Evolutionary conservation across 2,888 invertebrate genomes (phyloP).

Genomic region (Tanytarsus gracilentus): DNA sequence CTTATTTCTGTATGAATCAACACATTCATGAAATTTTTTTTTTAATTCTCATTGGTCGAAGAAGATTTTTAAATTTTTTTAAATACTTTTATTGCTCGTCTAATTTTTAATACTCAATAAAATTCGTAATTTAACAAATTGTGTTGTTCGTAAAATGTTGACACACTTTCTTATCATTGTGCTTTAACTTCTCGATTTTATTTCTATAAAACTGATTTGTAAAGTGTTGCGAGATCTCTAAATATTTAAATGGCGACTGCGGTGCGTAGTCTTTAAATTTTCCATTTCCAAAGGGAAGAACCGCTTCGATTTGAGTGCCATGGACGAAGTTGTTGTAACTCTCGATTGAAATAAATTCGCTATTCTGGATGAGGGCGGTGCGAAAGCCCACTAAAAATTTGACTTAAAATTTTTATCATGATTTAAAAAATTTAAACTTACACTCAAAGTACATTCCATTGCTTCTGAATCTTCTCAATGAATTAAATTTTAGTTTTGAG

Average conservation of each 20-base stretch:
- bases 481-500: slow-evolving; percentile 44
- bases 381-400: slow-evolving; percentile 49
- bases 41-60: no score
- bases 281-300: slow-evolving; percentile 38
- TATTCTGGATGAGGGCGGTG: slow-evolving; percentile 49
- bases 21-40: no score
- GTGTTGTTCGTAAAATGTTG: slow-evolving; percentile 43
- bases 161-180: slow-evolving; percentile 34
- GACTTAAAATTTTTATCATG: neutral
- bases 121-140: slow-evolving; percentile 42
- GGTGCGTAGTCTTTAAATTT: slow-evolving; percentile 51
- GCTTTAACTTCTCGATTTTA: slow-evolving; percentile 34
- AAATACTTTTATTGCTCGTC: no score
- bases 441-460: slow-evolving; percentile 34
- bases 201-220: slow-evolving; percentile 46
- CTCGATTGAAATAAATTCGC: slow-evolving; percentile 53
- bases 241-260: slow-evolving; percentile 51
- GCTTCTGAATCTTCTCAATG: slow-evolving; percentile 41
- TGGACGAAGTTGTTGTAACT: slow-evolving; percentile 70
- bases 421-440: slow-evolving; percentile 14
- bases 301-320: slow-evolving; percentile 65
- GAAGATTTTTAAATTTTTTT: no score
- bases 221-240: slow-evolving; percentile 55
- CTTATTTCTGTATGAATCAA: no score
- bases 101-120: no score